phyloP scores from a whole-genome alignment of 2,113 vertebrate species.

The Triplophysa dalaica region DNA sequence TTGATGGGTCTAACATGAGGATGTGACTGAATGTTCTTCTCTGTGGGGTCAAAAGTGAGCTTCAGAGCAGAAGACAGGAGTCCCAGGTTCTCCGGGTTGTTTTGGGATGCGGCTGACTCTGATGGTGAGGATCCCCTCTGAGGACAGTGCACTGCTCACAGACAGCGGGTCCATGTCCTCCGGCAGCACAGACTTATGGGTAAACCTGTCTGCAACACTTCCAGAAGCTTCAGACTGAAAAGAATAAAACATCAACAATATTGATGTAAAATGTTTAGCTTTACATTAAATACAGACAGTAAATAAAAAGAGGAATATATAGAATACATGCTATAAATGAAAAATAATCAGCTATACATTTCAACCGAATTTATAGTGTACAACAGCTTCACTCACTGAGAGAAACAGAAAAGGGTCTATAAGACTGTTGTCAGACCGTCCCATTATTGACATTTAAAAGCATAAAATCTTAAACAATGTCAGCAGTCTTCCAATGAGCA shows the following conservation, averaged over 20 bases:
- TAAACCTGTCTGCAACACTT: conserved; percentile 76
- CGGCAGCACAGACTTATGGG: conserved; percentile 80
- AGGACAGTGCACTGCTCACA: conserved; percentile 69
- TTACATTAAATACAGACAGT: too few relatives aligned
- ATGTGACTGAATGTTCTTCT: not conserved
- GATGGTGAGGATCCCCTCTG: conserved; percentile 71
- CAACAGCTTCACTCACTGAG: too few relatives aligned
- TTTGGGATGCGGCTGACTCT: conserved; percentile 60
- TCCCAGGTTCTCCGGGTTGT: fast-evolving
- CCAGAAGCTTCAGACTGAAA: conserved; percentile 78
- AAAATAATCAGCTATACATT: too few relatives aligned
- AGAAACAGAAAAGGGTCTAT: too few relatives aligned
- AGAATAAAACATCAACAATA: not conserved
- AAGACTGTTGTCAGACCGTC: too few relatives aligned
- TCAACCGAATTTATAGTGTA: too few relatives aligned
- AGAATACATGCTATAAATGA: too few relatives aligned
- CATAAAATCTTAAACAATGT: too few relatives aligned
- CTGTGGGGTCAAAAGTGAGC: conserved; percentile 61
- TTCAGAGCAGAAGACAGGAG: conserved; percentile 60
- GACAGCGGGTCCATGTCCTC: conserved; percentile 82
- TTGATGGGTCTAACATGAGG: not conserved
- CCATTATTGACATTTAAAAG: too few relatives aligned
- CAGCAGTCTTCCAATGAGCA: too few relatives aligned
- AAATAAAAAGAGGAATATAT: too few relatives aligned
- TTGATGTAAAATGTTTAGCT: too few relatives aligned